Conservation (phyloP, 2,113 vertebrate species). For the Urocynchramus pylzowi region DNA sequence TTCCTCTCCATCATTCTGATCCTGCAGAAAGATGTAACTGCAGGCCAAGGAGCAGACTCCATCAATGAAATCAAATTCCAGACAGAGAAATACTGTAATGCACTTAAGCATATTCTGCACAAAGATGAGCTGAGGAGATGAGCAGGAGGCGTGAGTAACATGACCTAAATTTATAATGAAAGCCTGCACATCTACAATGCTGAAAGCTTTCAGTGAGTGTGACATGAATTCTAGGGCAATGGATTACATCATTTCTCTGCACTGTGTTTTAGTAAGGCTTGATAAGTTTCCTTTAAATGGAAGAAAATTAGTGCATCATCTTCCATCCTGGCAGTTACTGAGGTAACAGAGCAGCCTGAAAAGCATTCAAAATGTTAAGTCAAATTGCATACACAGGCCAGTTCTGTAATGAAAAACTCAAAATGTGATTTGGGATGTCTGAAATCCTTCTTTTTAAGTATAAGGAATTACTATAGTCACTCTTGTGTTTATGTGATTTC, state of each 20-base stretch:
- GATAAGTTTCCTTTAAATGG: not conserved
- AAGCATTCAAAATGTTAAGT: not conserved
- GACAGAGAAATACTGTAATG: not conserved
- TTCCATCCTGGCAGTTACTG: not conserved
- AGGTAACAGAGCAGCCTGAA: not conserved
- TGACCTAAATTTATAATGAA: constrained; percentile 29
- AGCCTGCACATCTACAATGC: not conserved
- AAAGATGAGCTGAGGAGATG: not conserved
- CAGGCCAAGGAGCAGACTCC: not conserved
- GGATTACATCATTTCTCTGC: not conserved
- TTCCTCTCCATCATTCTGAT: not conserved
- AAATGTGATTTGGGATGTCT: not conserved
- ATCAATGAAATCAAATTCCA: constrained; percentile 3
- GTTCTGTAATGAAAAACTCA: not conserved
- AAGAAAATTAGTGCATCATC: not conserved
- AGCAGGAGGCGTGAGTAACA: not conserved
- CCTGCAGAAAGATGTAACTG: not conserved
- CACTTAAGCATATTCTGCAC: not conserved
- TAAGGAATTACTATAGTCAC: not conserved
- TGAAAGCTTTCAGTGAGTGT: not conserved
- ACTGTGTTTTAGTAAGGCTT: not conserved
- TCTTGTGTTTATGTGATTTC: not conserved
- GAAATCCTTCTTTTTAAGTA: not conserved
- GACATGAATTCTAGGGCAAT: not conserved
- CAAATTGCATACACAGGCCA: rapidly evolving